These are phyloP conservation scores for Nineta flava DNA, from an alignment of 2,888 invertebrate species.

Conservation along the genomic window DNA sequence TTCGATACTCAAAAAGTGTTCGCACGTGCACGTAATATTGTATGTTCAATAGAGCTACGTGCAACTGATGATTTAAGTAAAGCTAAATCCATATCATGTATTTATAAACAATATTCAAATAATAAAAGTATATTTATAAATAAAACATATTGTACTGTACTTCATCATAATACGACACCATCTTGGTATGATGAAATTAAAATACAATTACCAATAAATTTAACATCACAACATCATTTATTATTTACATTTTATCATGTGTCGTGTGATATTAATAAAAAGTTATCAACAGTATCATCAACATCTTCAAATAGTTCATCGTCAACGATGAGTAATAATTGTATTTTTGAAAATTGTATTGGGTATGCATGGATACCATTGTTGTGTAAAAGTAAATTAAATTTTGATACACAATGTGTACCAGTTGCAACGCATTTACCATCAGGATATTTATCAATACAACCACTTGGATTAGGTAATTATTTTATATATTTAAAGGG, in stretches of 20 bases:
- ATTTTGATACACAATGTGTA: conserved; percentile 64
- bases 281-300: conserved; percentile 43
- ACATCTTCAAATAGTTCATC: too few relatives aligned
- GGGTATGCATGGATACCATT: conserved; percentile 92
- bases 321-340: too few relatives aligned
- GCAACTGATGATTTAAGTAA: conserved; percentile 58
- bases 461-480: conserved; percentile 62
- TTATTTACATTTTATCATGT: conserved; percentile 93
- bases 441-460: conserved; percentile 75
- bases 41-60: conserved; percentile 74
- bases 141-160: conserved; percentile 58
- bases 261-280: conserved; percentile 71
- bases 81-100: conserved; percentile 54
- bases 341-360: conserved; percentile 57
- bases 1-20: conserved; percentile 88
- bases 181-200: conserved; percentile 91
- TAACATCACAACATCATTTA: conserved; percentile 76
- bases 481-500: conserved; percentile 49
- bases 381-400: conserved; percentile 66
- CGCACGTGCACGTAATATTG: conserved; percentile 85
- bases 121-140: conserved; percentile 46
- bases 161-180: conserved; percentile 82
- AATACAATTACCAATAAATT: conserved; percentile 69
- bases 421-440: conserved; percentile 82
- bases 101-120: conserved; percentile 46